Evolutionary conservation across 2,888 invertebrate genomes (phyloP), one percentile per base, ranked within the genome.

Genomic region (Drosophila leonis): DNA sequence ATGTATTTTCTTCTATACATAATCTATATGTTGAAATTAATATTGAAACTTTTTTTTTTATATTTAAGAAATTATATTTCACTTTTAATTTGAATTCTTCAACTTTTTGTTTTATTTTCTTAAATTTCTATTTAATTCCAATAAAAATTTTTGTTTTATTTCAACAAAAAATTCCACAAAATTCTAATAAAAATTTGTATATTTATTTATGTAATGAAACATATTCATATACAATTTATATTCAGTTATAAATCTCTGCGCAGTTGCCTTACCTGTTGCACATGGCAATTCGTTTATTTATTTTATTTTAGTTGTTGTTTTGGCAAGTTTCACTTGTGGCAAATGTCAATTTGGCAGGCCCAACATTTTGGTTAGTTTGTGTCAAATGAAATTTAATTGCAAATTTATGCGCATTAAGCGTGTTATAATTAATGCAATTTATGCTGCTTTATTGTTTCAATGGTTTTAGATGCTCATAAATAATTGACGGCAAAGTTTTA

Each of bases 381-480:
- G 33, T 37, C 37, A 48, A 54, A 46, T 39, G 27, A 12, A 24
- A 39, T 61, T 42, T 56, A 56, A 57, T 61, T 44, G 42, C 12
- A 64, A 66, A 66, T 72, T 57, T 52, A 61, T 42, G 24, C 64
- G 44, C 55, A 33, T 55, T 29, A 44, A 24, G 44, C 27, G 8
- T 29, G 35, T 27, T 27, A 56, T 64, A 76, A 73, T 72, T 83
- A 65, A 76, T 83, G 66, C 66, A 62, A 82, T 73, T 79, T 54
- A 52, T 57, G 69, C 24, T 39, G 33, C 46, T 64, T 59, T 61
- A 64, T 67, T 72, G 66, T 56, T 56, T 65, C 37, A 31, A 20
- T 29, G 37, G 41, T 41, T 52, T 41, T 41, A 12, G 37, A 31
- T 33, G 51, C 20, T 31, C 57, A 56, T 52, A 54, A 60, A 79